Conservation (phyloP, 2,113 vertebrate genomes). For the Cranoglanis bouderius region DNA sequence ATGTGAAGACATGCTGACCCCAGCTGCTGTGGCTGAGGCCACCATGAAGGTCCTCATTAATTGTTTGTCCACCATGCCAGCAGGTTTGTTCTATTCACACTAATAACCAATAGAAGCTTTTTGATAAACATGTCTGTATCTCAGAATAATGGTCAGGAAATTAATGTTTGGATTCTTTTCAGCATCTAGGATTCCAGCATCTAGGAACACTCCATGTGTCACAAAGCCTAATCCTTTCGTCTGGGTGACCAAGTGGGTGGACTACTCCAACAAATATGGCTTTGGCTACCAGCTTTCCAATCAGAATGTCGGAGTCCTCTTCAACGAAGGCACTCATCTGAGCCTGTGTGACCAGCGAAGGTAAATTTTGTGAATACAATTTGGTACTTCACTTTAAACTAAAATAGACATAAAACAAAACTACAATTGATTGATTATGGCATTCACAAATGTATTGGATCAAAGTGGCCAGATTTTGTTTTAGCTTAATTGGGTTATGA, state of each 20-base stretch:
- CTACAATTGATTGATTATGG: background rate
- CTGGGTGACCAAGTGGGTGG: conserved; percentile 99
- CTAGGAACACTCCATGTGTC: conserved; percentile 85
- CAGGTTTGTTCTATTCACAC: conserved; percentile 74
- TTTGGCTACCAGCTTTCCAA: conserved; percentile 98
- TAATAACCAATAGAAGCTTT: background rate
- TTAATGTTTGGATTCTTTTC: conserved; percentile 14
- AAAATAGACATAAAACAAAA: background rate
- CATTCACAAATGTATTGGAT: background rate
- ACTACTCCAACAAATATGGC: conserved; percentile 97
- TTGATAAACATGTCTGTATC: background rate
- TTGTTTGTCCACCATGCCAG: conserved; percentile 90
- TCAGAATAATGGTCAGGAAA: background rate
- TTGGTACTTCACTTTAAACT: background rate
- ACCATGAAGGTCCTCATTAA: conserved; percentile 82
- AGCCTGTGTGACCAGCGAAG: conserved; percentile 86
- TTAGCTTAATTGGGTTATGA: background rate
- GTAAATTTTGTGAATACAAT: conserved; percentile 65
- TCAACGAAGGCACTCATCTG: conserved; percentile 95
- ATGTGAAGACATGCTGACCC: conserved; percentile 85
- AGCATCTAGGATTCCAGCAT: conserved; percentile 78
- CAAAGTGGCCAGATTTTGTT: background rate
- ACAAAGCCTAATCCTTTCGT: conserved; percentile 85
- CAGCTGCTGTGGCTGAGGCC: conserved; percentile 83
- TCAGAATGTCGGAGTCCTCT: conserved; percentile 89